phyloP scores from a whole-genome alignment of 92 coral and sea anemone species.

The Siderastrea siderea region DNA sequence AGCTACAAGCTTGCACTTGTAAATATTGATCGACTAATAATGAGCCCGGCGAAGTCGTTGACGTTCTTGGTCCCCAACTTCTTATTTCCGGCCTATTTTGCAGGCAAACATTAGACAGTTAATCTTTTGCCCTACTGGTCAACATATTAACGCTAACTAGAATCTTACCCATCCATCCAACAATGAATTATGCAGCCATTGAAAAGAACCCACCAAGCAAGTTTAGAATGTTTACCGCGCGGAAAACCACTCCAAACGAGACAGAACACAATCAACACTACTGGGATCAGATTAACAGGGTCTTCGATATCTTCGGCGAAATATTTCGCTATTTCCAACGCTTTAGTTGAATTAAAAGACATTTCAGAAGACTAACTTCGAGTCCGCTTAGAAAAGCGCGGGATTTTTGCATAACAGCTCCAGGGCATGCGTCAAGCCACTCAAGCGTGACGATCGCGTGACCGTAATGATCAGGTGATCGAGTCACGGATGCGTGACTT shows the following conservation, averaged over 20 bases:
- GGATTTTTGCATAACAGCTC: neutral
- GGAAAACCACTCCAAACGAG: constrained; percentile 86
- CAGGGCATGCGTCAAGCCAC: neutral
- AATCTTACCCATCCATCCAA: constrained; percentile 96
- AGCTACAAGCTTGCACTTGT: no score
- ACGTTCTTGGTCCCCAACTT: no score
- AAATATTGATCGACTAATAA: no score
- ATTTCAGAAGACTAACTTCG: neutral
- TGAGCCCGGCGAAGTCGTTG: no score
- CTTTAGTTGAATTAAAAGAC: constrained; percentile 40
- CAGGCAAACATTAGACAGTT: no score
- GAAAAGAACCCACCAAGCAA: constrained; percentile 92
- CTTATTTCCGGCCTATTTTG: no score
- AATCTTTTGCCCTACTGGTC: no score
- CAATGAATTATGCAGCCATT: constrained; percentile 93
- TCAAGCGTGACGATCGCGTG: constrained; percentile 14
- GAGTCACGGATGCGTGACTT: neutral
- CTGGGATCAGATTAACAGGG: constrained; percentile 87
- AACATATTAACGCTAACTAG: neutral
- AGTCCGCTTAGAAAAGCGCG: neutral
- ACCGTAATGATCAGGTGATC: neutral
- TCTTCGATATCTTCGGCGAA: constrained; percentile 84
- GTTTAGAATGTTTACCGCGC: constrained; percentile 64
- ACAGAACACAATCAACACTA: constrained; percentile 76
- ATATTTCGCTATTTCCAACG: constrained; percentile 76